These are phyloP conservation scores for Zoanthus sociatus DNA, from an alignment of 92 coral and sea anemone genomes.

Conservation along the genomic window DNA sequence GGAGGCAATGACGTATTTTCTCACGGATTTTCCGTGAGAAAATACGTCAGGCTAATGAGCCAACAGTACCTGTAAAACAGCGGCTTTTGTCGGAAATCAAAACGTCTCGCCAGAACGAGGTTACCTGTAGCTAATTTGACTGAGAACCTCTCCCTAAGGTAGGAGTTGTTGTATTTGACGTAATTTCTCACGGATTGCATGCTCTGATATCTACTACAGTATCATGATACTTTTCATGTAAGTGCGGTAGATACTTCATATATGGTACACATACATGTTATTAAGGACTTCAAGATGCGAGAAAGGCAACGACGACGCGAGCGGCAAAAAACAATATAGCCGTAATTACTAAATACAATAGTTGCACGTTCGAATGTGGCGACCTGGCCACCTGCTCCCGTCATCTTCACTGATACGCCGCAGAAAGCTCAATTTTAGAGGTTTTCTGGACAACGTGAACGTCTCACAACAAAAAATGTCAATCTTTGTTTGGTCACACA, in stretches of 20 bases:
- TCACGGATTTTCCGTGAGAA: background rate
- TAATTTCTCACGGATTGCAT: constrained; percentile 2
- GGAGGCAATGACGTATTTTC: constrained; percentile 11
- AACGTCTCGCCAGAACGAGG: background rate
- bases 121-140: background rate
- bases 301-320: too few species aligned
- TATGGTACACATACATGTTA: background rate
- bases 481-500: too few species aligned
- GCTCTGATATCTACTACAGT: background rate
- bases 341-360: background rate
- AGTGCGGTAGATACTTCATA: background rate
- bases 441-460: too few species aligned
- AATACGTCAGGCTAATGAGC: background rate
- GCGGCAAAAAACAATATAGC: background rate
- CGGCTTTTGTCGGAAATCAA: background rate
- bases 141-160: constrained; percentile 11
- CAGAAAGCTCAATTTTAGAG: too few species aligned
- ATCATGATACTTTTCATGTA: background rate
- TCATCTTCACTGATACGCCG: too few species aligned
- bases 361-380: background rate
- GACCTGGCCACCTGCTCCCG: too few species aligned
- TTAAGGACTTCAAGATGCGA: background rate
- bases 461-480: too few species aligned
- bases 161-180: constrained; percentile 6
- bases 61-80: constrained; percentile 9